phyloP scores from a whole-genome alignment of 2,888 invertebrate species.

The Phaedon cochleariae region DNA sequence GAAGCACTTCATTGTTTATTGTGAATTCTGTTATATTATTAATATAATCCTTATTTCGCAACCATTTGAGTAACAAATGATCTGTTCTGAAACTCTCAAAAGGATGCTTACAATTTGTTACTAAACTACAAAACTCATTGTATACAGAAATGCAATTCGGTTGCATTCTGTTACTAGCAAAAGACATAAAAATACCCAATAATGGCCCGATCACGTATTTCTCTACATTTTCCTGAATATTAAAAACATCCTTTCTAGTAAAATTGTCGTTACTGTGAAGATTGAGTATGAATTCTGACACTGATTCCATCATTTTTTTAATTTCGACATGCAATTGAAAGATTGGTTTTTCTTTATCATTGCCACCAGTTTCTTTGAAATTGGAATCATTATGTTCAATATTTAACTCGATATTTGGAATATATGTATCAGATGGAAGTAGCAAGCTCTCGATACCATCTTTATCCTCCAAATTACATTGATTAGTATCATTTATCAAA shows the following conservation, averaged over 20 bases:
- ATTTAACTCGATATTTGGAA: neutral
- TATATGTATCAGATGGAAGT: too few species aligned
- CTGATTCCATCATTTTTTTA: neutral
- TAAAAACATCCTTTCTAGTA: slow-evolving; percentile 17
- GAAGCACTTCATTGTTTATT: slow-evolving; percentile 9
- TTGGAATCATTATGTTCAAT: neutral
- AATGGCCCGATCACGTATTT: slow-evolving; percentile 1
- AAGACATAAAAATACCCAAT: neutral
- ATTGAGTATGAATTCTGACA: slow-evolving; percentile 2
- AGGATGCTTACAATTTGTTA: neutral
- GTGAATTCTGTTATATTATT: slow-evolving; percentile 1
- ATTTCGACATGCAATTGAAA: neutral
- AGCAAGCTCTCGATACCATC: neutral
- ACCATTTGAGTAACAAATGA: slow-evolving; percentile 5
- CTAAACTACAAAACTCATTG: slow-evolving; percentile 1
- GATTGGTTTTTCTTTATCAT: neutral
- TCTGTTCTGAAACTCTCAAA: slow-evolving; percentile 1
- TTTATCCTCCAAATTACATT: neutral
- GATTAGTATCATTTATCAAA: neutral
- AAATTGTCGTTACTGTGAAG: slow-evolving; percentile 21
- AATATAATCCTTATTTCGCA: slow-evolving; percentile 2
- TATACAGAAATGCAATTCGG: neutral
- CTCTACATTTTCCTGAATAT: slow-evolving; percentile 8
- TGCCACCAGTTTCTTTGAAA: neutral
- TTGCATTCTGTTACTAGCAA: neutral